Percentiles rank a stretch among this genome's conserved stretches.
These are phyloP conservation scores for Salticus scenicus DNA, from an alignment of 2,888 invertebrate genomes.

Conservation along the genomic window DNA sequence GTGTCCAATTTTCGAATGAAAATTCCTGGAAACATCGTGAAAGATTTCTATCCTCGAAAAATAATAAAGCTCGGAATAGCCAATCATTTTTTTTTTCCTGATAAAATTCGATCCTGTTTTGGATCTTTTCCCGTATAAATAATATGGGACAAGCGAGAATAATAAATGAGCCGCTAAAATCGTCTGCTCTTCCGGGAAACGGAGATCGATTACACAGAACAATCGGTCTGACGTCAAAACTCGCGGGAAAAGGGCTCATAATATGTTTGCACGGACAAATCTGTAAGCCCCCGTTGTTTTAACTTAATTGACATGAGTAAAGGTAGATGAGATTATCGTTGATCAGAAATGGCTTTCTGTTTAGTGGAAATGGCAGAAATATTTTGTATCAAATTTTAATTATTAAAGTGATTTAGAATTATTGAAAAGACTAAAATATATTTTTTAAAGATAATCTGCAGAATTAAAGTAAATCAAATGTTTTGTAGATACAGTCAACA, in stretches of 20 bases:
- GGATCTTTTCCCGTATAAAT: conserved; percentile 42
- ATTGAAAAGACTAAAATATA: too few relatives aligned
- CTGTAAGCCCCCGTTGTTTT: too few relatives aligned
- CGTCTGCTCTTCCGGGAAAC: conserved; percentile 35
- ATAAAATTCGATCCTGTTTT: conserved; percentile 26
- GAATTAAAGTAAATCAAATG: too few relatives aligned
- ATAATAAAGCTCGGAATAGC: neutral
- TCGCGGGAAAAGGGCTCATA: neutral
- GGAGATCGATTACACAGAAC: conserved; percentile 19
- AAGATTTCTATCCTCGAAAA: neutral
- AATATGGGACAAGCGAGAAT: conserved; percentile 25
- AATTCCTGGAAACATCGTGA: neutral
- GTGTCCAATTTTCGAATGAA: neutral
- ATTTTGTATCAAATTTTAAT: too few relatives aligned
- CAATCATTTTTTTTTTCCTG: neutral
- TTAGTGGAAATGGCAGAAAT: too few relatives aligned
- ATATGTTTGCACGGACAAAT: neutral
- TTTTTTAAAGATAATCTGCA: too few relatives aligned
- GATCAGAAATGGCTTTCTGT: too few relatives aligned
- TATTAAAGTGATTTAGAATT: too few relatives aligned
- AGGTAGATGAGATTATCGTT: neutral
- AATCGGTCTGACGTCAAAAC: conserved; percentile 6
- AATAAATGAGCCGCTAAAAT: conserved; percentile 47
- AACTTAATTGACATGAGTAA: too few relatives aligned
- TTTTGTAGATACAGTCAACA: too few relatives aligned